Conservation (phyloP, 1,140 invertebrate genomes). For the Drosophila lacertosa region DNA sequence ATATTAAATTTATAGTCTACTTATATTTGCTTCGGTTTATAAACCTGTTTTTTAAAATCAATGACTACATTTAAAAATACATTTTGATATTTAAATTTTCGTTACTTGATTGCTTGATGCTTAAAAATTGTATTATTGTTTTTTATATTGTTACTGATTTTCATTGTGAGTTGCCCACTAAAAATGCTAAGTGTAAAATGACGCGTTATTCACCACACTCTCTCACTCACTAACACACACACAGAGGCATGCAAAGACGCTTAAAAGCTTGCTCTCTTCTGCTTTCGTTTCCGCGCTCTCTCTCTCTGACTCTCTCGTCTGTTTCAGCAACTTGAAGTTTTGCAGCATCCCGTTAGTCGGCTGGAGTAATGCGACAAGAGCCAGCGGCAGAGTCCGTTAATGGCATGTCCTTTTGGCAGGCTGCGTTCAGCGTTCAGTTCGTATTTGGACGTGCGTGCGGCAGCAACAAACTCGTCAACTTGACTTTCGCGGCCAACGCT, state of each 20-base stretch:
- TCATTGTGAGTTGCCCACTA: background rate
- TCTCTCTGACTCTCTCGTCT: slow-evolving; percentile 4
- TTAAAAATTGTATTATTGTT: too few relatives aligned
- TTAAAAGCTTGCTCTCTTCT: slow-evolving; percentile 53
- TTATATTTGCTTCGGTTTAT: background rate
- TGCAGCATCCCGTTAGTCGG: slow-evolving; percentile 60
- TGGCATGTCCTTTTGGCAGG: slow-evolving; percentile 71
- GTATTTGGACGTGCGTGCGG: slow-evolving; percentile 76
- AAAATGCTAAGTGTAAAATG: slow-evolving; percentile 37
- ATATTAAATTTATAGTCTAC: too few relatives aligned
- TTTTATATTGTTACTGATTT: too few relatives aligned
- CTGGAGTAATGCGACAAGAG: slow-evolving; percentile 37
- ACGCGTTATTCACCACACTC: slow-evolving; percentile 52
- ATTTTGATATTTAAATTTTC: background rate
- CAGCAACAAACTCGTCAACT: slow-evolving; percentile 51
- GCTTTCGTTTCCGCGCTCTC: slow-evolving; percentile 30
- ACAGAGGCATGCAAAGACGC: too few relatives aligned
- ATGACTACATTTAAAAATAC: background rate
- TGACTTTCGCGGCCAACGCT: slow-evolving; percentile 8
- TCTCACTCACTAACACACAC: background rate
- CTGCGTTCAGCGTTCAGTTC: slow-evolving; percentile 71
- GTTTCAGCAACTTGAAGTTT: slow-evolving; percentile 49
- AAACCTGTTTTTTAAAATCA: too few relatives aligned
- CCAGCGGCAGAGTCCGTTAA: slow-evolving; percentile 16
- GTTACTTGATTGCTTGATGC: background rate